phyloP scores from a whole-genome alignment of 2,797 vertebrate species.

The Macroramphosus scolopax region DNA sequence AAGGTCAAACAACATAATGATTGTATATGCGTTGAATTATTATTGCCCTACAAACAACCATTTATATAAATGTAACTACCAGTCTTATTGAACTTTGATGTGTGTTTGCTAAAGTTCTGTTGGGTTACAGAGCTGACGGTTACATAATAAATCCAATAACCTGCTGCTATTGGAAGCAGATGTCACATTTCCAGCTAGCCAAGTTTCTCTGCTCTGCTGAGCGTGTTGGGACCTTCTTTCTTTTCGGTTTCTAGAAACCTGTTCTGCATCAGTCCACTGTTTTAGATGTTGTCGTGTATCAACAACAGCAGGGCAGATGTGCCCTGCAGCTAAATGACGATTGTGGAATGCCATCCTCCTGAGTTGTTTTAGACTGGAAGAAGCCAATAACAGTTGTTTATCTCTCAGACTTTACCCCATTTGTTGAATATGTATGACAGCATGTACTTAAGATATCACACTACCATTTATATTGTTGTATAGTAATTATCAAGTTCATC shows the following conservation, averaged over 20 bases:
- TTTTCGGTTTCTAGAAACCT: slow-evolving; percentile 15
- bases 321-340: slow-evolving; percentile 47
- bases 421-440: slow-evolving; percentile 10
- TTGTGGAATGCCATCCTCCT: slow-evolving; percentile 37
- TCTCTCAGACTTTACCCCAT: slow-evolving; percentile 9
- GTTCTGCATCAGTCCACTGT: slow-evolving; percentile 20
- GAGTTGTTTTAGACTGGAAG: slow-evolving; percentile 17
- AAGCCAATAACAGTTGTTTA: slow-evolving; percentile 39
- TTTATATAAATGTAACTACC: too few relatives aligned
- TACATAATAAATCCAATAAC: slow-evolving; percentile 51
- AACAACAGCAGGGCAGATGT: slow-evolving; percentile 41
- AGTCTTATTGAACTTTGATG: not conserved
- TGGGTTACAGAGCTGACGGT: slow-evolving; percentile 14
- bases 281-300: slow-evolving; percentile 28
- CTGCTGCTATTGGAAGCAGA: slow-evolving; percentile 58
- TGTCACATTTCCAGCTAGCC: slow-evolving; percentile 38
- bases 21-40: too few relatives aligned
- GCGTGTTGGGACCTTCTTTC: slow-evolving; percentile 10
- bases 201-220: slow-evolving; percentile 13
- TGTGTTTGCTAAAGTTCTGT: not conserved
- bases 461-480: not conserved
- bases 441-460: not conserved
- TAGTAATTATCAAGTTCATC: not conserved
- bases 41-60: too few relatives aligned
- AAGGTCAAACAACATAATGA: too few relatives aligned